Evolutionary conservation across 2,888 invertebrate species (phyloP), one percentile per base, ranked within the genome.

Genomic region (Scaptomyza cyrtandrae): DNA sequence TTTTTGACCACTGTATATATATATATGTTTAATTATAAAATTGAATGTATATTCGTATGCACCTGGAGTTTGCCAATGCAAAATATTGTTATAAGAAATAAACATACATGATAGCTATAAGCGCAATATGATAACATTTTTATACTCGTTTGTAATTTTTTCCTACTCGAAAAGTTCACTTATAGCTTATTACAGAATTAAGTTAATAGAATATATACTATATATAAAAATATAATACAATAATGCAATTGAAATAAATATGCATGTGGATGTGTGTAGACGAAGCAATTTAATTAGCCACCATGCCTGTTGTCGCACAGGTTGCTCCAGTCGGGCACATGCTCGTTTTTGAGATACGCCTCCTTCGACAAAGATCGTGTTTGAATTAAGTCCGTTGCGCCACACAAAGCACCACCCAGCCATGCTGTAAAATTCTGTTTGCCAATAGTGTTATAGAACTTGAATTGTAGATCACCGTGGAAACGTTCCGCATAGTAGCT

Each of bases 341-440:
- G 93, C 46, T 94, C 94, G 65, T 93, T 93, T 83, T 95, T 94
- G 66, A 95, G 92, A 93, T 96, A 98, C 55, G 93, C 93, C 85
- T 98, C 98, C 76, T 96, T 95, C 0, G 95, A 93, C 45, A 97
- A 90, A 11, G 96, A 96, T 46, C 96, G 94, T 59, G 94, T 93
- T 37, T 94, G 93, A 35, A 97, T 92, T 66, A 96, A 94, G 87
- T 96, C 96, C 1, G 96, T 95, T 37, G 95, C 95, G 48, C 96
- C 96, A 90, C 96, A 95, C 75, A 97, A 94, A 9, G 96, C 95
- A 58, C 95, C 96, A 91, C 98, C 98, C 31, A 97, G 93, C 98
- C 98, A 99, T 41, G 96, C 95, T 11, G 95, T 94, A 89, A 95
- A 96, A 93, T 98, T 98, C 61, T 95, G 95, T 90, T 96, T 95